Base-by-base conservation (phyloP, 1,140 invertebrate species). In the Coenobita brevimanus region DNA sequence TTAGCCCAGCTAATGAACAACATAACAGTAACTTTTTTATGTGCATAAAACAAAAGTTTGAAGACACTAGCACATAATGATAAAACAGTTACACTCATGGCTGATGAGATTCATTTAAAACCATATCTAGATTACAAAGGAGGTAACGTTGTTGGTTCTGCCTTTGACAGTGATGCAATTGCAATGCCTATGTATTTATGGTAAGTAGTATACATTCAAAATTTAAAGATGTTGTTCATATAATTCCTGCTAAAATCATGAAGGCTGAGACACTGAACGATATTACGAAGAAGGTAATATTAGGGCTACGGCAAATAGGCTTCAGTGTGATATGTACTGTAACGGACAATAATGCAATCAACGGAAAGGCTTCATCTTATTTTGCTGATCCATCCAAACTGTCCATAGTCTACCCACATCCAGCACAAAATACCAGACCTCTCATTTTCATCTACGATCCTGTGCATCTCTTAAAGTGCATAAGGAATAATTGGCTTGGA, bases 101-200 rank as follows among this genome's bases (percentile, higher is more conserved):
- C 91, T 27, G 84, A 91, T 82, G 87, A 91, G 80, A 90, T 91
- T 30, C 82, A 91, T 38, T 2, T 89, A 30, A 91, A 90, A 62
- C 82, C 88, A 33, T 80, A 41, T 67, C 79, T 89, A 27, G 87
- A 90, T 82, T 89, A 80, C 50, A 91, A 83, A 78, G 89, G 91
- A 15, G 88, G 90, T 15, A 89, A 86, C 71, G 54, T 91, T 82
- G 17, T 88, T 73, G 89, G 90, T 2, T 6, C 33, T 41, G 80
- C 89, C 79, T 88, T 82, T 87, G 78, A 90, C 33, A 82, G 27
- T 64, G 27, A 33, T 30, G 41, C 88, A 27, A 57, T 76, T 57
- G 90, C 88, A 46, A 90, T 79, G 90, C 76, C 1, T 79, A 80
- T 87, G 91, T 89, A 38, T 91, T 90, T 67, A 91, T 89, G 90